These are phyloP conservation scores for Andrena cerasifolii DNA, from an alignment of 1,140 invertebrate species.

Conservation along the genomic window DNA sequence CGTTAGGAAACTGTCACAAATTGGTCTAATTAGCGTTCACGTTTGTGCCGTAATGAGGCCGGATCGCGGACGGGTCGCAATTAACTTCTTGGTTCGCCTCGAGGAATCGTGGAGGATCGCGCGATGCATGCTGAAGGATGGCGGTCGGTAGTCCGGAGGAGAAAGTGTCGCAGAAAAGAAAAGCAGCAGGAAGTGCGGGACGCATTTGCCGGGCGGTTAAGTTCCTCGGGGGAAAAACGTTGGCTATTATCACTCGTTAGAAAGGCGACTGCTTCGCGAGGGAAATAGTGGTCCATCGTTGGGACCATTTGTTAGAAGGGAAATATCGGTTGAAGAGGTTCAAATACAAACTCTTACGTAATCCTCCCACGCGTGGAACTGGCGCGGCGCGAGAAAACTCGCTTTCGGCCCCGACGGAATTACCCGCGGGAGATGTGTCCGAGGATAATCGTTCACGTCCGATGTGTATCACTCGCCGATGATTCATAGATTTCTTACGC, in stretches of 20 bases:
- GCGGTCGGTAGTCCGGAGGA: conserved; percentile 3
- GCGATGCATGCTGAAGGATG: not conserved
- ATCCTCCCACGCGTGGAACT: conserved; percentile 61
- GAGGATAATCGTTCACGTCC: conserved; percentile 29
- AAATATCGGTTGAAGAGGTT: too few species aligned
- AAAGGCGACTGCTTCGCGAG: conserved; percentile 46
- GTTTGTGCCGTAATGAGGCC: conserved; percentile 29
- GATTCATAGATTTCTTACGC: conserved; percentile 67
- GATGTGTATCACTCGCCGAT: conserved; percentile 53
- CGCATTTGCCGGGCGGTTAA: conserved; percentile 4
- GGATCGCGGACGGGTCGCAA: conserved; percentile 25
- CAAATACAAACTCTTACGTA: too few species aligned
- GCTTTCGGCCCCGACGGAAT: conserved; percentile 43
- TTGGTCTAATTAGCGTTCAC: conserved; percentile 45
- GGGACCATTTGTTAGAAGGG: conserved; percentile 39
- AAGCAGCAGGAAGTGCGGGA: not conserved
- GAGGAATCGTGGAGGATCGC: not conserved
- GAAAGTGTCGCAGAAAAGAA: conserved; percentile 53
- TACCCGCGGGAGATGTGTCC: conserved; percentile 46
- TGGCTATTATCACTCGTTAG: conserved; percentile 45
- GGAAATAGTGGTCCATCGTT: conserved; percentile 39
- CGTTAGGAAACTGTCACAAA: conserved; percentile 54
- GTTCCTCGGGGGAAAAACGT: conserved; percentile 12
- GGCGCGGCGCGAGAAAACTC: conserved; percentile 50
- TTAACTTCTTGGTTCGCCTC: conserved; percentile 33